Evolutionary conservation across 1,140 invertebrate species (phyloP).

Genomic region (Acromyrmex heyeri): DNA sequence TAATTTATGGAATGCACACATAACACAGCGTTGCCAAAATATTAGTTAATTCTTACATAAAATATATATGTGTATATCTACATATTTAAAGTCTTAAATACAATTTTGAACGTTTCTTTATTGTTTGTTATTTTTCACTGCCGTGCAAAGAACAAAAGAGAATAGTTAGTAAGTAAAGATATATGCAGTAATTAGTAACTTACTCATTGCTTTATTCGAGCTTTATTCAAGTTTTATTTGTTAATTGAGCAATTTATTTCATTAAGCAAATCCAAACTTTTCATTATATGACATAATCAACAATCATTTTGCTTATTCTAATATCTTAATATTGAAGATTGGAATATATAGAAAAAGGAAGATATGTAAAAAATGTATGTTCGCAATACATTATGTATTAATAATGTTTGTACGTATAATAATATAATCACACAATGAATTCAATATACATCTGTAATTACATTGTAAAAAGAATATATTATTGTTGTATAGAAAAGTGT

Average conservation of each 20-base stretch:
- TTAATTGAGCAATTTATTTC: neutral
- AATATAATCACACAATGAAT: slow-evolving; percentile 48
- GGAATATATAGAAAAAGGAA: slow-evolving; percentile 12
- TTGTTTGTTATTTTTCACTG: slow-evolving; percentile 46
- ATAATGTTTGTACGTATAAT: slow-evolving; percentile 52
- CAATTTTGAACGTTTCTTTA: neutral
- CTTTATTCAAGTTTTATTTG: neutral
- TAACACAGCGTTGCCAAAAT: slow-evolving; percentile 57
- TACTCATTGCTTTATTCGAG: neutral
- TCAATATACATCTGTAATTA: slow-evolving; percentile 55
- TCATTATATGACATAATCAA: neutral
- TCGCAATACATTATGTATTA: slow-evolving; percentile 21
- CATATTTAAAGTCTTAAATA: neutral
- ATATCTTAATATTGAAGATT: neutral
- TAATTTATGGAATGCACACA: slow-evolving; percentile 25
- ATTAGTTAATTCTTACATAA: slow-evolving; percentile 9
- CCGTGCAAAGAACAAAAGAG: neutral
- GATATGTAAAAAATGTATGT: slow-evolving; percentile 25
- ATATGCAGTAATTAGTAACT: slow-evolving; percentile 8
- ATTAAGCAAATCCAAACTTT: neutral
- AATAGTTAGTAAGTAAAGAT: neutral
- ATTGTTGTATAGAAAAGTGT: slow-evolving; percentile 60
- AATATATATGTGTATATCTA: slow-evolving; percentile 7
- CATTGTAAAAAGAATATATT: slow-evolving; percentile 57
- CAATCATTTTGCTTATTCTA: neutral